Conservation (phyloP, 2,797 vertebrate genomes). For the Parauchenoglanis punctatus region DNA sequence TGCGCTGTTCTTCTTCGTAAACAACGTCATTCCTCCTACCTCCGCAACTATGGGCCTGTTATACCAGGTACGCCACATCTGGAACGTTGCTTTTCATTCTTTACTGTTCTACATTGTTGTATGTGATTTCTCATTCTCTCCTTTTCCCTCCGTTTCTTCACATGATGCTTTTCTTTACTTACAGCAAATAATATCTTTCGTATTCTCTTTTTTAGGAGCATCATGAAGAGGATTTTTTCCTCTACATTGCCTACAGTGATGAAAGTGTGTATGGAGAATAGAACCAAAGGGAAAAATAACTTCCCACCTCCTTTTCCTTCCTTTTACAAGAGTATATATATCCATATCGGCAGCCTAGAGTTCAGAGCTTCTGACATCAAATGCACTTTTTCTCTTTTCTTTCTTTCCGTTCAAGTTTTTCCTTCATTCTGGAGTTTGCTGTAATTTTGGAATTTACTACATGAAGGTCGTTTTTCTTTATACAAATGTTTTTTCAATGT, state of each 20-base stretch:
- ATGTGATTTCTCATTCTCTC: not conserved
- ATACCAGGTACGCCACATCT: conserved; percentile 78
- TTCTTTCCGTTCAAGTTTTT: conserved; percentile 20
- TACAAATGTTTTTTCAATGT: not conserved
- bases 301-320: conserved; percentile 39
- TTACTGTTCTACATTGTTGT: not conserved
- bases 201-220: conserved; percentile 70
- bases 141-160: not conserved
- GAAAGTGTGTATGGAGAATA: conserved; percentile 78
- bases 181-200: not conserved
- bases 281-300: conserved; percentile 47
- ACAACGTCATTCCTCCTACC: conserved; percentile 95
- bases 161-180: not conserved
- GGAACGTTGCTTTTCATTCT: not conserved
- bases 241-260: conserved; percentile 84
- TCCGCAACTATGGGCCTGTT: conserved; percentile 93
- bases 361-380: conserved; percentile 54
- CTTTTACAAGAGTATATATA: conserved; percentile 52
- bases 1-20: conserved; percentile 94
- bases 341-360: conserved; percentile 53
- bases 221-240: conserved; percentile 83
- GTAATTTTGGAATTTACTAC: conserved; percentile 27
- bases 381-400: conserved; percentile 54
- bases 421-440: conserved; percentile 26
- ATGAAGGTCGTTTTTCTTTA: conserved; percentile 27